Conservation (phyloP, 2,888 invertebrate species). For the Callosobruchus maculatus region DNA sequence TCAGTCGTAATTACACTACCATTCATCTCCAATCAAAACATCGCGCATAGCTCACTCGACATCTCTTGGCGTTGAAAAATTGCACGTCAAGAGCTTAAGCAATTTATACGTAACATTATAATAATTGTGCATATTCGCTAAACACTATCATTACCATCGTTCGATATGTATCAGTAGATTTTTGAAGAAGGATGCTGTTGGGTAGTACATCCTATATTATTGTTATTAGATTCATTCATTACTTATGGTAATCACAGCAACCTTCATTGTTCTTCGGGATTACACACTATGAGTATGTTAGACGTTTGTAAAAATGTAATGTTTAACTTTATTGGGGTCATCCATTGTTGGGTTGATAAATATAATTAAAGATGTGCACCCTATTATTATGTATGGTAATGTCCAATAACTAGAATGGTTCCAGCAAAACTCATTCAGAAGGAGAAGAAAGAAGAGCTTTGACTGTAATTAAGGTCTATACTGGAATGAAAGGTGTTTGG, state of each 20-base stretch:
- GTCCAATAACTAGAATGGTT: too few species aligned
- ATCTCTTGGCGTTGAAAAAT: background rate
- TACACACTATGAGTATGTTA: background rate
- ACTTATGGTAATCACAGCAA: background rate
- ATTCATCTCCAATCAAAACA: background rate
- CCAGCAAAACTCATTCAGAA: too few species aligned
- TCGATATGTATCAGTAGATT: background rate
- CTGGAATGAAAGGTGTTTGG: too few species aligned
- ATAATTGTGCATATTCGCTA: background rate
- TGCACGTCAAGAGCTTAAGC: background rate
- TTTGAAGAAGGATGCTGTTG: background rate
- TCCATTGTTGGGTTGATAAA: background rate
- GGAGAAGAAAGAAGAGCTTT: too few species aligned
- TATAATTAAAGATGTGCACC: too few species aligned
- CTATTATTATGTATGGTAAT: too few species aligned
- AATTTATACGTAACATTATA: background rate
- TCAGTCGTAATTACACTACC: background rate
- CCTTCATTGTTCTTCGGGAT: background rate
- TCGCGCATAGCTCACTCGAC: background rate
- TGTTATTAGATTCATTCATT: background rate
- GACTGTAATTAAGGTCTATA: too few species aligned
- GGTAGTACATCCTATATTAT: background rate
- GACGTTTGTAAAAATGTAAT: background rate
- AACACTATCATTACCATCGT: background rate
- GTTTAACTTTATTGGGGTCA: background rate